Evolutionary conservation across 2,888 invertebrate species (phyloP), one percentile per base, ranked within the genome.

Genomic region (Acrocera orbiculus): DNA sequence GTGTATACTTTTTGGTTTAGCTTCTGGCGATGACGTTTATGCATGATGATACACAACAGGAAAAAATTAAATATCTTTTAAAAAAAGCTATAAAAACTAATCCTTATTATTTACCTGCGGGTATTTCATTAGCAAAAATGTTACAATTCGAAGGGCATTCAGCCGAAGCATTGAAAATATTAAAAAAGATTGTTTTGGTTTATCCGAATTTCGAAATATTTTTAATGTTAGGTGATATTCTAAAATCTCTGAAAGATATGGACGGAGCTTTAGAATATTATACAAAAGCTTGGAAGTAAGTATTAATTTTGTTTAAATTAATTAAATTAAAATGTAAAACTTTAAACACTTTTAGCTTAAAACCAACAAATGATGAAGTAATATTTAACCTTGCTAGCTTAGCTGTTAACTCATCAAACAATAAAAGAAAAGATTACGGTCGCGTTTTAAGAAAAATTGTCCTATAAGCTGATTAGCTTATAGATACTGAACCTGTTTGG

Each of bases 11-110:
- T 13, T 45, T 40, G 64, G n/a, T 64, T 22, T 50, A 81, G 80
- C 62, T 83, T 41, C 77, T 80, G 50, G 81, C 79, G 0, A 72
- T 73, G 33, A 77, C 79, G 1, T 54, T 82, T 31, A 65, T 76
- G 44, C 73, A 75, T 48, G 79, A 79, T 56, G 67, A 70, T 3
- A 44, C 42, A 5, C 45, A 49, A 1, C 52, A 52, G 29, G 47
- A 48, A 23, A 70, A 73, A 53, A 77, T 80, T 0, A 74, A 75
- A 47, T 69, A 69, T 32, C 66, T 76, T 24, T 58, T 82, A 29
- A 76, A 80, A 50, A 76, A 74, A 49, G 80, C 82, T 1, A 59
- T 83, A 29, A 65, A 68, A 37, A 66, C 74, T 40, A 81, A 83
- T 49, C 73, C 74, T 34, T 64, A 64, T n/a, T 74, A 76, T 53